Base-by-base conservation (phyloP, 2,113 vertebrate genomes). In the Rhegmatorhina hoffmannsi region DNA sequence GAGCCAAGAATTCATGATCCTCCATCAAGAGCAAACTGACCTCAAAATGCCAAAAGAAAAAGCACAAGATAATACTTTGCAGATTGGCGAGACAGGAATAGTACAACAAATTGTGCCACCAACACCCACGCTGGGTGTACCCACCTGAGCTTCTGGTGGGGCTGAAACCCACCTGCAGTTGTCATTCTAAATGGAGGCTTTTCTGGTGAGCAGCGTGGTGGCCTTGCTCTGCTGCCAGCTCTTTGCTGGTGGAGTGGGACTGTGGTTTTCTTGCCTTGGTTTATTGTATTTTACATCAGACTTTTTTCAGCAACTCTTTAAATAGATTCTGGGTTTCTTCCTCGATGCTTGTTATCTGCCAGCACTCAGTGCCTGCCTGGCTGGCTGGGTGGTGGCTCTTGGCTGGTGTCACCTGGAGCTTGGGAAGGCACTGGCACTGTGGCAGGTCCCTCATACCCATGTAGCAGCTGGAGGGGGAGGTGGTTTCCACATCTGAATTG, bases 71-170 rank as follows among this genome's bases (percentile, higher is more conserved):
- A 33, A 4, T 12, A 1, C 36, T 66, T 15, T 34, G 40, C 34
- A 31, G 49, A 0, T 2, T 1, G 15, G 33, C 1, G 29, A 25
- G 67, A 31, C 17, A 10, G 26, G 23, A 53, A 7, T 1, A 16
- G 29, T 0, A 15, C 46, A 62, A 78, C 43, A 53, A 55, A 11
- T 0, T 7, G 19, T 78, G 74, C 55, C 36, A 0, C 44, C 6
- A 2, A 2, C 49, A 52, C 15, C 33, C 34, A 4, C 3, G 0
- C 3, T 43, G 82, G 33, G 34, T 8, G 26, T 43, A 26, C 55
- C 38, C 46, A 20, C 52, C 49, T 34, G 28, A 38, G 0, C 10
- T 24, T 5, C 2, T 21, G 15, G 47, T 38, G 43, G 50, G 73
- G 58, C 34, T 83, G 38, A 62, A 75, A 19, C 16, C 66, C 59